A percentile compares a stretch with the other conserved stretches of the same genome.
phyloP scores from a whole-genome alignment of 2,888 invertebrate species.

The Pasiphila rectangulata region DNA sequence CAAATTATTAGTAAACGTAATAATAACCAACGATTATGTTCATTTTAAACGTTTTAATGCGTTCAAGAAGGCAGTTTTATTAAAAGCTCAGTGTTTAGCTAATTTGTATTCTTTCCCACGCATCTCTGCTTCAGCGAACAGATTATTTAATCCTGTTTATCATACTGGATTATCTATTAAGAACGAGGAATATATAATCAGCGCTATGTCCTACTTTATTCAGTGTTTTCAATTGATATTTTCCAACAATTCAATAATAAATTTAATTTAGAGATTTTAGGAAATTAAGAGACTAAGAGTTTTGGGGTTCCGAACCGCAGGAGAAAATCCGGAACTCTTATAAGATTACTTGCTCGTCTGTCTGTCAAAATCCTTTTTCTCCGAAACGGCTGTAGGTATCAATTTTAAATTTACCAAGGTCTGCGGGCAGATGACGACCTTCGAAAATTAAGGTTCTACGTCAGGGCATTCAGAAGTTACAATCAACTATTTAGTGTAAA shows the following conservation, averaged over 20 bases:
- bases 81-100: slow-evolving; percentile 4
- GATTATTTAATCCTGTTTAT: slow-evolving; percentile 28
- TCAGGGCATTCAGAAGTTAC: too few relatives aligned
- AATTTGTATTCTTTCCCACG: slow-evolving; percentile 30
- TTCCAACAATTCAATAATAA: neutral
- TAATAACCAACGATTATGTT: slow-evolving; percentile 25
- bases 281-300: too few relatives aligned
- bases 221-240: neutral
- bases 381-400: too few relatives aligned
- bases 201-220: neutral
- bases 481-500: too few relatives aligned
- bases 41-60: slow-evolving; percentile 18
- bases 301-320: too few relatives aligned
- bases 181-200: neutral
- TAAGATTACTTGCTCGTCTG: too few relatives aligned
- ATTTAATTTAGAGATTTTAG: too few relatives aligned
- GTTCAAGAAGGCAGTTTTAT: slow-evolving; percentile 9
- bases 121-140: slow-evolving; percentile 25
- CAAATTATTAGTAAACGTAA: slow-evolving; percentile 30
- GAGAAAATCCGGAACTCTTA: too few relatives aligned
- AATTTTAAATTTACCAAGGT: too few relatives aligned
- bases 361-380: too few relatives aligned
- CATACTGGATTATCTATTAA: slow-evolving; percentile 3
- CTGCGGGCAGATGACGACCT: too few relatives aligned
- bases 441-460: too few relatives aligned